These are phyloP conservation scores for Steinernema scapterisci DNA, from an alignment of 2,888 invertebrate species.

Conservation along the genomic window DNA sequence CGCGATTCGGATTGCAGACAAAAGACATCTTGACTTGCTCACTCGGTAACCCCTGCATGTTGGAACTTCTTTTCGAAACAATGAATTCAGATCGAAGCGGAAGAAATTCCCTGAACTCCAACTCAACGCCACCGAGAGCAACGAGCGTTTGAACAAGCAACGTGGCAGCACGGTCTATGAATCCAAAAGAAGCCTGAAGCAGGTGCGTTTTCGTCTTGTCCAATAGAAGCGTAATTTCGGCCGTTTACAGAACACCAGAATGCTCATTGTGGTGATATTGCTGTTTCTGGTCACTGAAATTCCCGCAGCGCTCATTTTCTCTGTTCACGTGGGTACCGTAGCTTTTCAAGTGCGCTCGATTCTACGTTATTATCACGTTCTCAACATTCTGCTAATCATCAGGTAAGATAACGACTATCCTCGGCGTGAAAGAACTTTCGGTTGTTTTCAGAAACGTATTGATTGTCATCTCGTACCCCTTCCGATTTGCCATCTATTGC, in stretches of 20 bases:
- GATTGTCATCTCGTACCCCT: slow-evolving; percentile 84
- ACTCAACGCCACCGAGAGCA: slow-evolving; percentile 1
- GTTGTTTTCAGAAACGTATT: slow-evolving; percentile 77
- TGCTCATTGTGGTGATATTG: slow-evolving; percentile 70
- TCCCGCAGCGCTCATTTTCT: slow-evolving; percentile 68
- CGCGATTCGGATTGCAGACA: slow-evolving; percentile 83
- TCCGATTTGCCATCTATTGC: slow-evolving; percentile 91
- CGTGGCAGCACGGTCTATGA: slow-evolving; percentile 50
- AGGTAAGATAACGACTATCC: slow-evolving; percentile 42
- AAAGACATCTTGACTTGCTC: slow-evolving; percentile 72
- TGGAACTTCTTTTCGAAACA: background rate
- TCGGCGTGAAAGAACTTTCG: slow-evolving; percentile 69
- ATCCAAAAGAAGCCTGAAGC: slow-evolving; percentile 59
- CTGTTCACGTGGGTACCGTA: slow-evolving; percentile 61
- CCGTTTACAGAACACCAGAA: slow-evolving; percentile 72
- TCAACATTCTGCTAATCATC: slow-evolving; percentile 60
- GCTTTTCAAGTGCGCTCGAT: slow-evolving; percentile 53
- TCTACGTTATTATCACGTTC: slow-evolving; percentile 52
- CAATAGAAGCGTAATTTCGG: too few species aligned
- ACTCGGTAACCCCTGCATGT: slow-evolving; percentile 43
- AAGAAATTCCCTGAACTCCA: slow-evolving; percentile 36
- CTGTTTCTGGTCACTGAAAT: slow-evolving; percentile 71
- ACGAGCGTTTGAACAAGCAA: background rate
- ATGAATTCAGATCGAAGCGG: slow-evolving; percentile 37
- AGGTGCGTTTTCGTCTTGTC: slow-evolving; percentile 40